Conservation (phyloP, 1,140 invertebrate species). For the Apis laboriosa region DNA sequence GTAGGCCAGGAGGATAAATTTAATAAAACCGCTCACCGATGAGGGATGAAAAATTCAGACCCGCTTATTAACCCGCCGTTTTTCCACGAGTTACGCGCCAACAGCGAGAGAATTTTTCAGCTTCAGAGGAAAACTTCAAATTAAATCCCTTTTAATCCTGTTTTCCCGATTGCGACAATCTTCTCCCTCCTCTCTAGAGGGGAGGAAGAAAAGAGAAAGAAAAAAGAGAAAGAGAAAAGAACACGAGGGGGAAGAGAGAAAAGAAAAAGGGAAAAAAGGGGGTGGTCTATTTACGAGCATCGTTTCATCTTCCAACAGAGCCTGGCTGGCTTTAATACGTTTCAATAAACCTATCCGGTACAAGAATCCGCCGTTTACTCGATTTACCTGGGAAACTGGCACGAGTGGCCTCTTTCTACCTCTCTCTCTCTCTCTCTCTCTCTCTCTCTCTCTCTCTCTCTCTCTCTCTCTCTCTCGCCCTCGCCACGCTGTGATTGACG, state of each 20-base stretch:
- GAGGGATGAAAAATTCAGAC: neutral
- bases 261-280: neutral
- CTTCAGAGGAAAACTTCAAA: neutral
- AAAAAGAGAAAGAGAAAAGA: neutral
- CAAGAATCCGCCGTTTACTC: slow-evolving; percentile 17
- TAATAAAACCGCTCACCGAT: neutral
- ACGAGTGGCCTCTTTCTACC: neutral
- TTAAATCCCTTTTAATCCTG: slow-evolving; percentile 21
- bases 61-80: neutral
- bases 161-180: neutral
- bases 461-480: no score
- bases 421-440: no score
- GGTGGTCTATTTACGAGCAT: slow-evolving; percentile 10
- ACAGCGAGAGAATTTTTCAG: neutral
- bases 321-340: slow-evolving; percentile 21
- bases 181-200: neutral
- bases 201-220: neutral
- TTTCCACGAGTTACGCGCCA: neutral
- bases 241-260: no score
- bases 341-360: slow-evolving; percentile 25
- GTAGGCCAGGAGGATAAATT: neutral
- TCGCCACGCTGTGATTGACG: no score
- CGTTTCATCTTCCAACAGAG: neutral
- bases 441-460: no score
- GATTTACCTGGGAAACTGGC: slow-evolving; percentile 6